phyloP scores from a whole-genome alignment of 2,113 vertebrate species.

The Eidolon helvum region DNA sequence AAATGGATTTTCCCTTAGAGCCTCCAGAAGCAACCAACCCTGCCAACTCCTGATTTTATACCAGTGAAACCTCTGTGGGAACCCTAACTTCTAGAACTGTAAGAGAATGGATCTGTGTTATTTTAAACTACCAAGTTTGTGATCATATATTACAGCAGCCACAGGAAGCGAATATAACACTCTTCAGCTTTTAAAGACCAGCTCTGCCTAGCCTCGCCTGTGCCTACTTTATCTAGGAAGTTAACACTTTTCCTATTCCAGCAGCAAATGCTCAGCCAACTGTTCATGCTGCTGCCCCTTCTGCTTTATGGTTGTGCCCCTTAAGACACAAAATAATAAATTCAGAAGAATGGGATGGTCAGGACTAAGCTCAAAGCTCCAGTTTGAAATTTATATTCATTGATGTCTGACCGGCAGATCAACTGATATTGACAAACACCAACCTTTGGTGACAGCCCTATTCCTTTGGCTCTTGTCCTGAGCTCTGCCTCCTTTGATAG shows the following conservation, averaged over 20 bases:
- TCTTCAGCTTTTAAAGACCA: not conserved
- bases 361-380: not conserved
- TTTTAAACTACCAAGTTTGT: not conserved
- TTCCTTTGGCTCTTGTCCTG: not conserved
- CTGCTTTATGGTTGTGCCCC: not conserved
- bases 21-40: not conserved
- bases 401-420: not conserved
- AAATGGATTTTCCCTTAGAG: not conserved
- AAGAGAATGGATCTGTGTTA: not conserved
- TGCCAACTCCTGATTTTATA: not conserved
- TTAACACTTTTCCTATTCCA: not conserved
- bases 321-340: not conserved
- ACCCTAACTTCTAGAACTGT: not conserved
- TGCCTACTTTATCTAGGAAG: not conserved
- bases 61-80: not conserved
- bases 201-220: not conserved
- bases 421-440: not conserved
- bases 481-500: constrained; percentile 14
- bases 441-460: not conserved
- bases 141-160: not conserved
- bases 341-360: not conserved
- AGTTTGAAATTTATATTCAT: not conserved
- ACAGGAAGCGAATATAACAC: not conserved
- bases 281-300: not conserved
- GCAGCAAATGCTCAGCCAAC: not conserved